Conservation (phyloP, 2,888 invertebrate species). For the Microctonus hyperodae region DNA sequence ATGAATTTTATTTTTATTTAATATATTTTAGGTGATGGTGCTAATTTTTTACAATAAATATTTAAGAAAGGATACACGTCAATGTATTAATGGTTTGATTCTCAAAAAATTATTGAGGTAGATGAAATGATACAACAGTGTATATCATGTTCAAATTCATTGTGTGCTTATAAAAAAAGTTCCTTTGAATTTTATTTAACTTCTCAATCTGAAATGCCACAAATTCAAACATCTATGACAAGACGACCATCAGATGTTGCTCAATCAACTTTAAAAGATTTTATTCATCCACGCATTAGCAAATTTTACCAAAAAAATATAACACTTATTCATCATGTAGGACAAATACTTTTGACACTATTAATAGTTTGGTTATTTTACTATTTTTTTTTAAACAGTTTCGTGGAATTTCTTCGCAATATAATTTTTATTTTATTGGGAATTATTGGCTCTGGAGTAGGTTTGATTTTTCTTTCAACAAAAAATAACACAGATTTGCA, state of each 20-base stretch:
- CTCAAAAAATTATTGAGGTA: not conserved
- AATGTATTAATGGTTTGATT: not conserved
- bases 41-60: not conserved
- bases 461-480: conserved; percentile 28
- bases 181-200: not conserved
- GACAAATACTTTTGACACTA: conserved; percentile 3
- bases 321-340: not conserved
- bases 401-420: conserved; percentile 36
- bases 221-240: not conserved
- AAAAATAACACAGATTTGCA: not conserved
- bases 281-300: not conserved
- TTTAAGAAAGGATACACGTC: not conserved
- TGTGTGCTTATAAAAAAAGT: not conserved
- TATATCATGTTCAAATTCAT: conserved; percentile 29
- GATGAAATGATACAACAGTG: conserved; percentile 26
- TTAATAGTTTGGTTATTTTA: conserved; percentile 34
- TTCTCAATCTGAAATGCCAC: not conserved
- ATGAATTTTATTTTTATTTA: no score
- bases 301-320: conserved; percentile 4
- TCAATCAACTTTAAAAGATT: not conserved
- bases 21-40: not conserved
- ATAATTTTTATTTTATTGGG: conserved; percentile 34
- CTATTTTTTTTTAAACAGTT: conserved; percentile 34
- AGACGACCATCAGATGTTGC: not conserved
- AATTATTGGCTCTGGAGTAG: conserved; percentile 29